Conservation (phyloP, 2,888 invertebrate genomes). For the Pollenia griseotomentosa region DNA sequence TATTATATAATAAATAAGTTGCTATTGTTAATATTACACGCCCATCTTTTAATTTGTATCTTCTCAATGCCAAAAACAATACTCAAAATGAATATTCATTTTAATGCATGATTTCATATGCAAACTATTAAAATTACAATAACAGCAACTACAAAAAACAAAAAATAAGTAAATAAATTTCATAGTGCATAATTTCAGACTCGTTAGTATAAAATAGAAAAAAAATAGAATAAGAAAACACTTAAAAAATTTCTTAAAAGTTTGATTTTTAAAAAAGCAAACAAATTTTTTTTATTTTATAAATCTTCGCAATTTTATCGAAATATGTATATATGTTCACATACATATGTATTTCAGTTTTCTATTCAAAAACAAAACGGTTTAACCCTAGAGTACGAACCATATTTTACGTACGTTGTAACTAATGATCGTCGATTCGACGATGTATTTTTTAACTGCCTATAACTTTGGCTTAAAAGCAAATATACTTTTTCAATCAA, state of each 20-base stretch:
- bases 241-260: constrained; percentile 11
- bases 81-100: constrained; percentile 54
- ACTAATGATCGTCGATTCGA: too few relatives aligned
- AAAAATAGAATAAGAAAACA: constrained; percentile 27
- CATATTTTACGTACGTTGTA: too few relatives aligned
- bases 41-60: background rate
- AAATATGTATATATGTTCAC: too few relatives aligned
- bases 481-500: too few relatives aligned
- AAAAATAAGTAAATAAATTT: constrained; percentile 28
- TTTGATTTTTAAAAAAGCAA: background rate
- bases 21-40: background rate
- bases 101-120: constrained; percentile 64
- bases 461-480: too few relatives aligned
- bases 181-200: constrained; percentile 63
- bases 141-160: constrained; percentile 27
- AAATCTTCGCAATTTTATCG: too few relatives aligned
- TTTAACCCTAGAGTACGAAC: too few relatives aligned
- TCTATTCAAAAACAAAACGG: too few relatives aligned
- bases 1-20: too few relatives aligned
- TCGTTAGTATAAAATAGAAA: constrained; percentile 56
- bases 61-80: constrained; percentile 11
- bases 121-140: constrained; percentile 39
- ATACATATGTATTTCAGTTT: too few relatives aligned
- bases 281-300: too few relatives aligned
- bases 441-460: too few relatives aligned